These are phyloP conservation scores for Phylloscopus trochiloides DNA, from an alignment of 2,113 vertebrate species.

Conservation along the genomic window DNA sequence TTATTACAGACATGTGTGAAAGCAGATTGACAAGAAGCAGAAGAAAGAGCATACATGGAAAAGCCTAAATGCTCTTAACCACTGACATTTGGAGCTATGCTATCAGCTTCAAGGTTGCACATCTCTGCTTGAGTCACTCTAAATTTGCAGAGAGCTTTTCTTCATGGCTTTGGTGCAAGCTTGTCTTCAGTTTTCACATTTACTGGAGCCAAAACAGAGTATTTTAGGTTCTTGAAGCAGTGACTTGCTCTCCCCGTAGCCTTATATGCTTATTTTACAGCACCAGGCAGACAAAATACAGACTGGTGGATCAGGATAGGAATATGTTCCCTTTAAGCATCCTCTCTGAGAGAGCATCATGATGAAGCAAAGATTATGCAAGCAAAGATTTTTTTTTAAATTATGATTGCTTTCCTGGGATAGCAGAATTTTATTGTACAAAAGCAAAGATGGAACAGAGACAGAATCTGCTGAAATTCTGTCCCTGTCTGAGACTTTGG, in stretches of 20 bases:
- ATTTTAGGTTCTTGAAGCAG: background rate
- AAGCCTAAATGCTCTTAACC: constrained; percentile 5
- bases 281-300: background rate
- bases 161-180: background rate
- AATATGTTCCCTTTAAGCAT: background rate
- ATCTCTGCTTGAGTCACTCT: background rate
- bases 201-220: background rate
- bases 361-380: background rate
- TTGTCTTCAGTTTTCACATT: background rate
- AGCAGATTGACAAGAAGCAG: constrained; percentile 3
- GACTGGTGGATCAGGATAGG: background rate
- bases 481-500: background rate
- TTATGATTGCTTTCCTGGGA: background rate
- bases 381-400: background rate
- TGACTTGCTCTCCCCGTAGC: background rate
- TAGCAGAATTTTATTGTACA: background rate
- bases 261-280: background rate
- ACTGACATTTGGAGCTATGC: background rate
- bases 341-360: background rate
- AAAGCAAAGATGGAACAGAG: background rate
- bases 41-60: background rate
- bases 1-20: constrained; percentile 17
- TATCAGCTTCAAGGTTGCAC: background rate
- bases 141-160: background rate
- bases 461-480: background rate